Base-by-base conservation (phyloP, 2,888 invertebrate species). In the Labia minor region DNA sequence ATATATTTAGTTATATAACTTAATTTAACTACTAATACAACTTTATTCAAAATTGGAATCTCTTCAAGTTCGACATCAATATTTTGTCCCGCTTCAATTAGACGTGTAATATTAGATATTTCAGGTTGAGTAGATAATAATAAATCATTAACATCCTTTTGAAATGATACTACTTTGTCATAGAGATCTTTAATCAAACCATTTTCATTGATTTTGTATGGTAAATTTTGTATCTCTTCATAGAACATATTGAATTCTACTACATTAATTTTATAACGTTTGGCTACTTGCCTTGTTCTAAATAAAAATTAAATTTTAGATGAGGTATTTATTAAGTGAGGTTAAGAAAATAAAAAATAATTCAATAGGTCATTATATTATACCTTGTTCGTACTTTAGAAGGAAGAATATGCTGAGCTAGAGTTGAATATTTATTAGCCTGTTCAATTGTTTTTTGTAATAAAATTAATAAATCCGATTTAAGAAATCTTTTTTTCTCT, bases 391-490 rank as follows among this genome's bases (percentile, higher is more conserved):
- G 84, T 78, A 95, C 90, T 83, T 94, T 93, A 77, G 91, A 91
- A 66, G 89, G 83, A 74, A 93, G 89, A 66, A 96, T 80, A 75
- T 94, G 93, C 72, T 90, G 89, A 49, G 95, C 95, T 62, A 95
- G 91, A 63, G 89, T 89, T 0, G 91, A 89, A 77, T 93, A 95
- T 76, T 95, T 94, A 75, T 95, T 94, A 0, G 94, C 94, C 78
- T 94, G 94, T 69, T 89, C 86, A 1, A 95, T 87, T 0, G 92
- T 90, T n/a, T 78, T 79, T 69, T 78, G 78, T 67, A 87, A 76
- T 37, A 81, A 81, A 72, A 81, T 80, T 21, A 84, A 77, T n/a
- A 84, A 73, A 26, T 84, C 79, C 11, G 83, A 84, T 62, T 84
- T 83, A 0, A 92, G 92, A 74, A 88, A 92, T 72, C 87, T 86